Base-by-base conservation (phyloP, 2,888 invertebrate species). In the Calameuta filiformis region DNA sequence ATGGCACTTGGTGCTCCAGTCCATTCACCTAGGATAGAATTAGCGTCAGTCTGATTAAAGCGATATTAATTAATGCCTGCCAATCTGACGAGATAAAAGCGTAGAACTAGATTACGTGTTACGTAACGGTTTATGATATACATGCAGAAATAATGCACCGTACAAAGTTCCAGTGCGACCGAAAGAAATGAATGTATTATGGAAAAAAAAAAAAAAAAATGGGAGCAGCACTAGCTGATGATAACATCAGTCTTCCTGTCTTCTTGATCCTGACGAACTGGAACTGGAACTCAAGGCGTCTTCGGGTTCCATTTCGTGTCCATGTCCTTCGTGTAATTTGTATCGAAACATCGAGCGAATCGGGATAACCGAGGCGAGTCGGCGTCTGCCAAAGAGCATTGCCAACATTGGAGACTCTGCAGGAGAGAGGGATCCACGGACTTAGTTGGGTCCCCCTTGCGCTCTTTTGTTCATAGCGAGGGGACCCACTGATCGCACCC, bases 251-350 rank as follows among this genome's bases (percentile, higher is more conserved):
- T 87, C 88, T 88, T 85, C 80, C 81, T 82, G 81, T 82, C 83
- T 23, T 56, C 56, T 56, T 56, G 56, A 56, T 56, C 56, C 56
- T 56, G 56, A 56, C 56, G 56, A 56, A 56, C 56, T 56, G 56
- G 68, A 68, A 68, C 76, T 76, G 37, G 68, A 73, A 68, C 68
- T 12, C 33, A 33, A 74, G 37, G 31, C 81, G 81, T 83, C 82
- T 74, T 75, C 80, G 71, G 83, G 81, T 80, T 76, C 76, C 73
- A 83, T 71, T 56, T 35, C 75, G 78, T 71, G 85, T 88, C 89
- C 83, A 85, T 73, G 68, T 82, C 86, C 88, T 87, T 89, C 89
- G 82, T 90, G 90, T 91, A 90, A 90, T 91, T 90, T 91, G 90
- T 90, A 90, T 90, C 90, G 88, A 86, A 89, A 88, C 89, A 89